Evolutionary conservation across 2,888 invertebrate species (phyloP), one percentile per base, ranked within the genome.

Genomic region (Dione vanillae): DNA sequence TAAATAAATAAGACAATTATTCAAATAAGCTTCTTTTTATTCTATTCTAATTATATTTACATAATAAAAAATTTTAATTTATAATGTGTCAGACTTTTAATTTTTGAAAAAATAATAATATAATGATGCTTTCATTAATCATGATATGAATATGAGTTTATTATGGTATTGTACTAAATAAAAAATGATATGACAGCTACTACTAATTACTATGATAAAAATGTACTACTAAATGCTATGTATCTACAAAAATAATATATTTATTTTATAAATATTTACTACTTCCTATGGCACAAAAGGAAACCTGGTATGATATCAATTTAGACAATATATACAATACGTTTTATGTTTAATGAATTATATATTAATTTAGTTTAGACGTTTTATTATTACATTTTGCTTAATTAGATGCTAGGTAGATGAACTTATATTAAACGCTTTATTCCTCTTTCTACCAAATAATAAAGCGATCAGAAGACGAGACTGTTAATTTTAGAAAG

Each of bases 231-330:
- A 69, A 59, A 47, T 47, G 65, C 65, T 67, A 71, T n/a, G 11
- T 67, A 61, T 37, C 67, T 61, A 72, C 19, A 64, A 62, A 67
- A 58, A 56, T 14, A 5, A 35, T 65, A 58, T 27, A 7, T 51
- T 47, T 12, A 54, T 69, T 59, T 70, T 47, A 62, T 14, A 35
- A 70, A 37, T 40, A 59, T 59, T 71, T 58, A 61, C 20, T 68
- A 65, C 43, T 61, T 51, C 65, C 66, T 74, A 74, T 72, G 74
- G 74, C 74, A 70, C 74, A 56, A 72, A 54, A 49, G 35, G 43
- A 64, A 47, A 14, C 35, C 41, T 59, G 20, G 59, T 43, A 59
- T 27, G 27, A 59, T 59, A n/a, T 10, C n/a, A 59, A 27, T 43
- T 27, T 41, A 40, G 12, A 19, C 16, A 37, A 0, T 54, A 54